phyloP scores from a whole-genome alignment of 2,113 vertebrate genomes.

The Glaucomys volans region DNA sequence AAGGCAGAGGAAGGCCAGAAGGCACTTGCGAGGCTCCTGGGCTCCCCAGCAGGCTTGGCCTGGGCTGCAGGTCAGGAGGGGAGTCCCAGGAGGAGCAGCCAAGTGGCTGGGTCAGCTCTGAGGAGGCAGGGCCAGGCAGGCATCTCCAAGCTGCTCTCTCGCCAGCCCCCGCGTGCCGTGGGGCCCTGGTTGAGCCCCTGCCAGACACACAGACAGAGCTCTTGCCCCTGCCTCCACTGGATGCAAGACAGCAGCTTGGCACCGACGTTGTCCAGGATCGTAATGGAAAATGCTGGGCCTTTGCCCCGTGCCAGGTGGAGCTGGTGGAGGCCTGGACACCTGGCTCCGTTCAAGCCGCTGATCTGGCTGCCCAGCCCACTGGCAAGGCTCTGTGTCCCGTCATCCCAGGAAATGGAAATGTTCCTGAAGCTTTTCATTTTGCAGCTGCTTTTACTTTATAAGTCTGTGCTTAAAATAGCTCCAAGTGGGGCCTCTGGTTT shows the following conservation, averaged over 20 bases:
- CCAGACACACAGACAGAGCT: not conserved
- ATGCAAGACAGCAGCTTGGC: not conserved
- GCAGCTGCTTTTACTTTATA: conserved; percentile 65
- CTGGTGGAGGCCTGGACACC: not conserved
- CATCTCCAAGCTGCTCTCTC: not conserved
- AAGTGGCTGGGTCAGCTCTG: accelerated
- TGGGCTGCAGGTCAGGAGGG: not conserved
- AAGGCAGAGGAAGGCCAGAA: not conserved
- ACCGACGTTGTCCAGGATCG: not conserved
- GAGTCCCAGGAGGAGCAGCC: not conserved
- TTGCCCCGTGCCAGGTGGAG: not conserved
- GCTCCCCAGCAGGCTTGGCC: not conserved
- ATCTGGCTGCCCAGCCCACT: not conserved
- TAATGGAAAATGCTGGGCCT: not conserved
- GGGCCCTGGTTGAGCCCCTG: not conserved
- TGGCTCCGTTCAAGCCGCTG: not conserved
- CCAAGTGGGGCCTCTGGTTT: not conserved
- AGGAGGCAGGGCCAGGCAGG: too few relatives aligned
- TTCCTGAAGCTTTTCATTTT: not conserved
- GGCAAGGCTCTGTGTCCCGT: not conserved
- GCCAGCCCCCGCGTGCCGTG: accelerated
- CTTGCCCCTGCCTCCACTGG: not conserved
- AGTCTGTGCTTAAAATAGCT: conserved; percentile 56
- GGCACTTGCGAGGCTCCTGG: not conserved
- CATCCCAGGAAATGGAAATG: conserved; percentile 31